Evolutionary conservation across 2,888 invertebrate species (phyloP), one percentile per base, ranked within the genome.

Genomic region (Neria commutata): DNA sequence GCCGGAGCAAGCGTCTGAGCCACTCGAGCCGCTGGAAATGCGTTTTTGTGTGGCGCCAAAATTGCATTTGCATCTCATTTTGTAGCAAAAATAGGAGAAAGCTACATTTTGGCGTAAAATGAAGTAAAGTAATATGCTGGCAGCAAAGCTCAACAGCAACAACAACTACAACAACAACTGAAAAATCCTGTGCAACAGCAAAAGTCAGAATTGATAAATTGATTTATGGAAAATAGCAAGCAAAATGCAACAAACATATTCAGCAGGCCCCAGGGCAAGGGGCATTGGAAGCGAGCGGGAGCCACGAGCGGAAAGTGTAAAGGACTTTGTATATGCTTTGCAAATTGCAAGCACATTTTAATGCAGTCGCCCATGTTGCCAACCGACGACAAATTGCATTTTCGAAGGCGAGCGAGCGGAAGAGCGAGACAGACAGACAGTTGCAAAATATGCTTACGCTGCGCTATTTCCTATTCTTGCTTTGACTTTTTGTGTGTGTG

Each of bases 151-250:
- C 24, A 24, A 24, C 24, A 3, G 3, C 6, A 48, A 52, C 57
- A 66, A 63, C 55, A 60, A 61, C 56, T 48, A 45, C 56, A 64
- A 24, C n/a, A 21, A 33, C 53, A 21, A 42, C n/a, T n/a, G 21
- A 25, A 50, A 23, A 51, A 45, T 21, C 14, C 2, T 11, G 23
- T 34, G 56, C 57, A 61, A 51, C 58, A 56, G 48, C 66, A 57
- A 59, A 66, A 67, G 62, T 70, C 71, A 72, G 73, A 72, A 72
- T 73, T 73, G 72, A 72, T 73, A 71, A 72, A 72, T 72, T 72
- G 72, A 72, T 70, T 72, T 72, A 73, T 69, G 70, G 65, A 65
- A 25, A 16, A 29, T n/a, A n/a, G n/a, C n/a, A n/a, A 50, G 33
- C 37, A 5, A 37, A 37, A 10, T 11, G 14, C 37, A 37, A 14